Percentiles rank a stretch among this genome's conserved stretches.
These are phyloP conservation scores for Drosophila malerkotliana DNA, from an alignment of 1,140 invertebrate species.

Conservation along the genomic window DNA sequence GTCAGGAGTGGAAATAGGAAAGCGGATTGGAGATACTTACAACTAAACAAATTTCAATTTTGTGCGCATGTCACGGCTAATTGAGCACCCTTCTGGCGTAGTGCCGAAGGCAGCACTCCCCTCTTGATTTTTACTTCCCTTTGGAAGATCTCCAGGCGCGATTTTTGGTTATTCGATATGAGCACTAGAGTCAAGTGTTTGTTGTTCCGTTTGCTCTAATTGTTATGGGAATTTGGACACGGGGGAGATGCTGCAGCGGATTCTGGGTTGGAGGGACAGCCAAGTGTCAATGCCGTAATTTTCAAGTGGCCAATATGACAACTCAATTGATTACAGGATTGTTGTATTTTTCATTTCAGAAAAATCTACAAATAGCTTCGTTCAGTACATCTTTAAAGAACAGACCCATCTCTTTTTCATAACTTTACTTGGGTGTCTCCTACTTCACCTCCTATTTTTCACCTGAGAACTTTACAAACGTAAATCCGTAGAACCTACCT, in stretches of 20 bases:
- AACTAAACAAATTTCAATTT: constrained; percentile 77
- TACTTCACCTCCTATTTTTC: constrained; percentile 1
- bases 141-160: constrained; percentile 18
- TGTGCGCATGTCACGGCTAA: constrained; percentile 83
- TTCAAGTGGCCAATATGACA: constrained; percentile 30
- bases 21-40: constrained; percentile 28
- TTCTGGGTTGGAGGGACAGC: constrained; percentile 10
- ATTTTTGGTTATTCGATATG: constrained; percentile 70
- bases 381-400: neutral
- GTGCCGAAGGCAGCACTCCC: constrained; percentile 66
- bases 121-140: constrained; percentile 25
- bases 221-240: constrained; percentile 79
- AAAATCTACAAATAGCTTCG: constrained; percentile 9
- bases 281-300: constrained; percentile 7
- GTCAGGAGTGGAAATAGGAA: constrained; percentile 15
- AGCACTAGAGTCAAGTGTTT: constrained; percentile 78
- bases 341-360: neutral
- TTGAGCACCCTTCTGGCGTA: constrained; percentile 83
- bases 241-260: constrained; percentile 13
- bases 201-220: constrained; percentile 79
- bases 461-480: neutral
- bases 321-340: constrained; percentile 44
- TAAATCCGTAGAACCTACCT: constrained; percentile 1
- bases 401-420: neutral
- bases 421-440: neutral